Evolutionary conservation across 2,113 vertebrate genomes (phyloP), one percentile per base, ranked within the genome.

Genomic region (Murina feae): DNA sequence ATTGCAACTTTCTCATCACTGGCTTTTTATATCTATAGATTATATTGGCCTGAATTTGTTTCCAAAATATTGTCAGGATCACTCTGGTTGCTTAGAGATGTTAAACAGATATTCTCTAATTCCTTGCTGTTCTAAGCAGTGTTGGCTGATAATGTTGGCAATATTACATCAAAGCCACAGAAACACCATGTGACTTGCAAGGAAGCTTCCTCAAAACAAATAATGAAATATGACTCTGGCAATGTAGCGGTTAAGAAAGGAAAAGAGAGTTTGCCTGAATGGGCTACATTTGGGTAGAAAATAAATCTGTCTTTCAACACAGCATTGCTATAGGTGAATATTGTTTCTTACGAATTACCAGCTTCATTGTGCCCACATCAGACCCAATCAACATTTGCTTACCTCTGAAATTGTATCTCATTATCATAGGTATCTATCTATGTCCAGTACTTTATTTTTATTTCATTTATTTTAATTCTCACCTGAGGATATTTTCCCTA

Each of bases 1-100:
- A n/a, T n/a, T n/a, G n/a, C n/a, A n/a, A n/a, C n/a, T n/a, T n/a
- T n/a, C n/a, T n/a, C n/a, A n/a, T n/a, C n/a, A n/a, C n/a, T n/a
- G n/a, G n/a, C n/a, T n/a, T n/a, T n/a, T n/a, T n/a, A n/a, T 81
- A 89, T 97, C n/a, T 71, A 91, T 95, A 86, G 95, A 85, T 69
- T 97, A 93, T 25, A 10, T 9, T 91, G 76, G 39, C 42, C 63
- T 86, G 49, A 63, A 49, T 95, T 95, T 97, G 87, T 87, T 97
- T 94, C 89, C 65, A 92, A 93, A 96, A 90, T 80, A 79, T 25
- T 91, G 30, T 95, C 90, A 79, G 72, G 86, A 86, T 94, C 37
- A 80, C 85, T 93, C 79, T 9, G 58, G 51, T 76, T 89, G 79
- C n/a, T 37, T 58, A 94, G 35, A 80, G 25, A 37, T 87, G 9